Conservation (phyloP, 2,888 invertebrate genomes). For the Lysandra coridon region DNA sequence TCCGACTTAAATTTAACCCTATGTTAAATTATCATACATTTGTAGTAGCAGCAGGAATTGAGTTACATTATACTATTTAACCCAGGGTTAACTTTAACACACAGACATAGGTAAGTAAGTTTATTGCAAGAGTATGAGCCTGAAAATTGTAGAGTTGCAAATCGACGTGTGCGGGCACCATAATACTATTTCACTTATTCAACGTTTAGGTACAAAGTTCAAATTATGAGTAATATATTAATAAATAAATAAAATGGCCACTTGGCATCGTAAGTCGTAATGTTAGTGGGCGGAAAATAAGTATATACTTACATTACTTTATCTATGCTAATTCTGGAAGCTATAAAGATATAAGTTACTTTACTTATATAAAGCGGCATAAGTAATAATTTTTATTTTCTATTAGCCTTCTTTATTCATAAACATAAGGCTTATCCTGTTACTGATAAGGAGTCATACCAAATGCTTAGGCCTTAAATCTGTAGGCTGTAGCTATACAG, state of each 20-base stretch:
- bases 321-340: slow-evolving; percentile 24
- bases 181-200: not conserved
- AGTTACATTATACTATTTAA: no score
- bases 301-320: not conserved
- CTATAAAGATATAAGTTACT: slow-evolving; percentile 17
- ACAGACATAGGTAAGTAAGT: no score
- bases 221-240: not conserved
- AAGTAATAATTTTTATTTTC: not conserved
- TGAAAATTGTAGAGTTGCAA: no score
- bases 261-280: slow-evolving; percentile 5
- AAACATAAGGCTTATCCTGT: not conserved
- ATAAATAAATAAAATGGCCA: not conserved
- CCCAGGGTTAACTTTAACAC: no score
- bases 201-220: not conserved
- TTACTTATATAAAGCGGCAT: not conserved
- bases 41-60: no score
- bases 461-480: not conserved
- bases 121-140: no score
- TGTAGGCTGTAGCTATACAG: not conserved
- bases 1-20: no score
- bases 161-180: no score
- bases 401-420: not conserved
- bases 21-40: no score
- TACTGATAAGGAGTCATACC: not conserved
- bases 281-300: not conserved